Base-by-base conservation (phyloP, 2,797 vertebrate species). In the Discoglossus pictus region DNA sequence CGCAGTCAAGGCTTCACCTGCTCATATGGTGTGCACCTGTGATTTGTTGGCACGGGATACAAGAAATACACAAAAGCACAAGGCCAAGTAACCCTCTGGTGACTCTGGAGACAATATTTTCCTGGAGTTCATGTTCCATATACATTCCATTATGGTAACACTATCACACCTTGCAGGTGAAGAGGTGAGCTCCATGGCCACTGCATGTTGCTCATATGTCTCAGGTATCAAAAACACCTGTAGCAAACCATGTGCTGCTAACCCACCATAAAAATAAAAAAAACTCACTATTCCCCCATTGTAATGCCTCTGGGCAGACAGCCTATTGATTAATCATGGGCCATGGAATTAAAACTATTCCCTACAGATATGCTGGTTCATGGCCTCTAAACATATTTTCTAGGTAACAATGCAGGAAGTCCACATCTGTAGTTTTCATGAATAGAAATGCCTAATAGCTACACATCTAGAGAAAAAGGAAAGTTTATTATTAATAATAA, bases 111-210 rank as follows among this genome's bases (percentile, higher is more conserved):
- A 71, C 61, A 71, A 65, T 71, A 71, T 71, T 64, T 71, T 65
- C 20, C 56, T 42, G 38, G 60, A 64, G 61, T 59, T 59, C 53
- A 71, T 71, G 61, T 59, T 64, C 61, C 61, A 71, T 71, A 65
- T 64, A 48, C 68, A 71, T 71, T 71, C 68, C 68, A 64, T 59
- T 71, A 59, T 71, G 27, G 61, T 59, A 71, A 71, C 61, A 64
- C 61, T 71, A 71, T 71, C 68, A 71, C 68, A 71, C 68, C 68
- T 71, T 38, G 25, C 61, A 65, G 68, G 61, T 71, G 68, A 71
- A 71, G 50, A 58, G 68, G 68, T 71, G 61, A 71, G 53, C 46
- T 59, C 25, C 61, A 59, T 35, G 38, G 42, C 68, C 68, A 71
- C 44, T 59, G 46, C 61, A 10, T 39, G 46, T 38, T 71, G 52